Evolutionary conservation across 1,140 invertebrate species (phyloP), one percentile per base, ranked within the genome.

Genomic region (Ladona fulva): DNA sequence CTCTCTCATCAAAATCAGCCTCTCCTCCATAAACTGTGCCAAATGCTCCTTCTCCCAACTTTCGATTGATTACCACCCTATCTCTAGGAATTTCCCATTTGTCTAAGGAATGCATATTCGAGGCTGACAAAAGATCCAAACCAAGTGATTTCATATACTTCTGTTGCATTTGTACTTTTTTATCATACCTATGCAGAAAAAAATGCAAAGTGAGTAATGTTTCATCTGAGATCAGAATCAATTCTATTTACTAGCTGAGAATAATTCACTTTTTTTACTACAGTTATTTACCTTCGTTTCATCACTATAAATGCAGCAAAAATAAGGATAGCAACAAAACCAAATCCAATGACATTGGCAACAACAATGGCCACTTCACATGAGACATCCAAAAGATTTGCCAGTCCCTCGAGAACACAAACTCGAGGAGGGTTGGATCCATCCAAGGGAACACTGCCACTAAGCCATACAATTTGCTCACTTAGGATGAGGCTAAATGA

Each of bases 21-120:
- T 96, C 94, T 19, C 94, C 95, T 77, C 94, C 94, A 83, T 93
- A 95, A 6, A 96, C 94, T 0, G 91, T 94, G 25, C 94, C 95
- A 83, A 96, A 96, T 0, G 94, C 93, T n/a, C 95, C 94, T 83
- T 95, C 93, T 0, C 95, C 95, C 0, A 96, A 85, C 82, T 92
- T 93, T 24, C 95, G 86, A 85, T 97, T 97, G n/a, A 97, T 91
- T n/a, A 96, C 92, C 1, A 97, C 91, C 75, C 90, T 87, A 79
- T 96, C 92, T 66, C 94, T 86, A 0, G 93, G 89, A 42, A 97
- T 89, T 85, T 97, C 95, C 94, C 95, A 97, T 81, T 93, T 93
- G 82, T 96, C 94, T 14, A 95, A 84, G 16, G 84, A 83, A 12
- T 87, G 84, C 80, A 86, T 86, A 76, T 85, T 86, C 0, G 85